phyloP scores from a whole-genome alignment of 2,797 vertebrate species.

The Gambelia wislizenii region DNA sequence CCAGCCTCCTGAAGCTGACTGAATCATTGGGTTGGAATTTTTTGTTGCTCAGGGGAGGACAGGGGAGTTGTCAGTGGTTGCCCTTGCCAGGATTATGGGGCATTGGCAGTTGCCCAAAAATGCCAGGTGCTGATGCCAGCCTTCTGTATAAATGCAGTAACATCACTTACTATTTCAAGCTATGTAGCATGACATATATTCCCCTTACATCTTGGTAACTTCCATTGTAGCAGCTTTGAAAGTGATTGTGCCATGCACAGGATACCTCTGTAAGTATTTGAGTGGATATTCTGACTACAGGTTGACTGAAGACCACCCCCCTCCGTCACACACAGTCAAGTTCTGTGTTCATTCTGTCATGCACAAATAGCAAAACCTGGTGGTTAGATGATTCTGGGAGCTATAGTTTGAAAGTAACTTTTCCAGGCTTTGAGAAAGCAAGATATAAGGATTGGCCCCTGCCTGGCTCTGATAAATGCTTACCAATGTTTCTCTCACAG shows the following conservation, averaged over 20 bases:
- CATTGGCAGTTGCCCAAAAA: background rate
- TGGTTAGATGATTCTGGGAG: background rate
- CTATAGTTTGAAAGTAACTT: background rate
- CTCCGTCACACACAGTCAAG: background rate
- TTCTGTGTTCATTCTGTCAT: background rate
- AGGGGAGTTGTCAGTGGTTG: background rate
- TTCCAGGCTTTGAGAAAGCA: background rate
- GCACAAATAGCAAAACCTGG: background rate
- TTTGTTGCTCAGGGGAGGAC: background rate
- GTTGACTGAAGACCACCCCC: background rate
- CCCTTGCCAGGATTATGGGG: background rate
- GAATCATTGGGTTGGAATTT: background rate
- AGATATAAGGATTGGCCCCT: background rate
- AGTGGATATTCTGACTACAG: background rate
- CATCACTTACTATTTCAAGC: background rate
- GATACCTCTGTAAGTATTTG: too few relatives aligned
- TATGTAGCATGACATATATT: background rate
- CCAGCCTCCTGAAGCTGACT: background rate
- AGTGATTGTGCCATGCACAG: background rate
- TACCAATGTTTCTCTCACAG: background rate
- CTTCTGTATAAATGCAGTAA: background rate
- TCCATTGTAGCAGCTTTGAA: background rate
- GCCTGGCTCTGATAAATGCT: background rate
- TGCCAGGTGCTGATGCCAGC: background rate
- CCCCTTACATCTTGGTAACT: background rate